These are phyloP conservation scores for Drosophila santomea DNA, from an alignment of 1,140 invertebrate genomes.

Conservation along the genomic window DNA sequence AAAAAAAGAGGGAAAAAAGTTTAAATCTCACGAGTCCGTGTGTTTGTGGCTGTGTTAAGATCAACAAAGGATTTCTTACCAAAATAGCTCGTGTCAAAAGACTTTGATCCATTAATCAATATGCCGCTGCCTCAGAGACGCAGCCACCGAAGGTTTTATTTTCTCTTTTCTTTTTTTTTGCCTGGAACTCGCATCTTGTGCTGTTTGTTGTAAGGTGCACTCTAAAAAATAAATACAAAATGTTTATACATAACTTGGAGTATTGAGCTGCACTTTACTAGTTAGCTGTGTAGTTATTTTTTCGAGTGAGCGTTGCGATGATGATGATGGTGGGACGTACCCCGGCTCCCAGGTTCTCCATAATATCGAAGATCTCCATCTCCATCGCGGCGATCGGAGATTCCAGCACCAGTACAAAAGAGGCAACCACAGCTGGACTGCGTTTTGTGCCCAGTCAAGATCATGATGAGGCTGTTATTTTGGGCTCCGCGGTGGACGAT, in stretches of 20 bases:
- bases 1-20: slow-evolving; percentile 14
- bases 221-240: not conserved
- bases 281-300: not conserved
- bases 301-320: not conserved
- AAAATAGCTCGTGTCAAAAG: slow-evolving; percentile 85
- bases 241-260: no score
- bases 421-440: slow-evolving; percentile 25
- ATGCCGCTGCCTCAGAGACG: slow-evolving; percentile 65
- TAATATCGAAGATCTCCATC: slow-evolving; percentile 32
- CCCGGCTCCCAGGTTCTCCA: slow-evolving; percentile 41
- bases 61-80: slow-evolving; percentile 84
- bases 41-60: slow-evolving; percentile 73
- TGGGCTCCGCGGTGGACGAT: slow-evolving; percentile 16
- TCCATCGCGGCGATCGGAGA: slow-evolving; percentile 23
- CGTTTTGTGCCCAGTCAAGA: slow-evolving; percentile 67
- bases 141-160: slow-evolving; percentile 66
- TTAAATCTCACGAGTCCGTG: slow-evolving; percentile 43
- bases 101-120: slow-evolving; percentile 85
- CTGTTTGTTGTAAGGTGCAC: slow-evolving; percentile 39
- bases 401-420: slow-evolving; percentile 32
- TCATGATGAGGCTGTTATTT: slow-evolving; percentile 81
- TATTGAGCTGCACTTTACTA: no score
- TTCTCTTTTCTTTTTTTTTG: slow-evolving; percentile 24
- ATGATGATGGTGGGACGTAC: slow-evolving; percentile 26
- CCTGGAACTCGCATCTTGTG: slow-evolving; percentile 31